Conservation (phyloP, 2,888 invertebrate genomes). For the Leptopilina syphax region DNA sequence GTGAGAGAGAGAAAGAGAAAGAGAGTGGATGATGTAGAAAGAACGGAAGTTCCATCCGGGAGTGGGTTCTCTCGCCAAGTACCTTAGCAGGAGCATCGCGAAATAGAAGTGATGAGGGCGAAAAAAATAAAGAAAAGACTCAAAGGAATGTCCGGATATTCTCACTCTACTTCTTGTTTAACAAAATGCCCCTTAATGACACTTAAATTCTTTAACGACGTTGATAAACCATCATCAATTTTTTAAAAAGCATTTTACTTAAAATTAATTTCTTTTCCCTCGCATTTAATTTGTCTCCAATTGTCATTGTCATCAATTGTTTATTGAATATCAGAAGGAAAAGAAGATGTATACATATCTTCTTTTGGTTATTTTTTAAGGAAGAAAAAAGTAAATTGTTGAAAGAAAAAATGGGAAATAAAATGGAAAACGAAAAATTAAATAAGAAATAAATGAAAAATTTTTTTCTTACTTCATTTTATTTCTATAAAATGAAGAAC, state of each 20-base stretch:
- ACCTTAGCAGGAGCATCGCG: slow-evolving; percentile 38
- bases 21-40: slow-evolving; percentile 43
- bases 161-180: not conserved
- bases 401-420: no score
- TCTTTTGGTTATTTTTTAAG: no score
- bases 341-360: no score
- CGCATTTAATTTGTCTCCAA: no score
- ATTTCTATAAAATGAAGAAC: no score
- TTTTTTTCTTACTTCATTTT: no score
- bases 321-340: no score
- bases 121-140: slow-evolving; percentile 45
- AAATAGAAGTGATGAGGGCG: slow-evolving; percentile 46
- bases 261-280: not conserved
- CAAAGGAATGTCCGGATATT: slow-evolving; percentile 20
- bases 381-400: no score
- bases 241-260: not conserved
- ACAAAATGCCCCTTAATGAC: slow-evolving; percentile 26
- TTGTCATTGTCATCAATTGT: no score
- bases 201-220: slow-evolving; percentile 42
- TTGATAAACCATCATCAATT: not conserved
- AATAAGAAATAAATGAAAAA: no score
- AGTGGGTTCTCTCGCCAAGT: slow-evolving; percentile 19
- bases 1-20: no score
- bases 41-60: slow-evolving; percentile 40
- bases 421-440: no score